A percentile compares a stretch with the other conserved stretches of the same genome.
Evolutionary conservation across 2,797 vertebrate genomes (phyloP).

Genomic region (Pagetopsis macropterus): DNA sequence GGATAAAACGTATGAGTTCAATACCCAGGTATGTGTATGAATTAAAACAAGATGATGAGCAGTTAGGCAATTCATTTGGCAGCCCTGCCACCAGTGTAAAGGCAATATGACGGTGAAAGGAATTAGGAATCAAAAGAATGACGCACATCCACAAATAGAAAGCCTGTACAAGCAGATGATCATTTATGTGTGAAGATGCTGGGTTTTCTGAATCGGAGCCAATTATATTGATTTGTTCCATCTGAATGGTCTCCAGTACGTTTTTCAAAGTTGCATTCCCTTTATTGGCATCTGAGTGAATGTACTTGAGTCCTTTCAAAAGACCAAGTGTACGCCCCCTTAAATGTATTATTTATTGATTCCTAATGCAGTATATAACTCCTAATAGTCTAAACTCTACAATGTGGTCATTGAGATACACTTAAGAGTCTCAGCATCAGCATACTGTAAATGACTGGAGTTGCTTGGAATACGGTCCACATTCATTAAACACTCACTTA

Average conservation of each 20-base stretch:
- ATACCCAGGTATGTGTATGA: no score
- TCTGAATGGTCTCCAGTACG: constrained; percentile 7
- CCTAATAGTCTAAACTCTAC: constrained; percentile 26
- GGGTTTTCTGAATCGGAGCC: constrained; percentile 15
- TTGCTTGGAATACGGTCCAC: constrained; percentile 5
- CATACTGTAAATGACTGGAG: background rate
- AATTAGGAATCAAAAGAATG: constrained; percentile 23
- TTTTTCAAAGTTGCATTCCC: constrained; percentile 14
- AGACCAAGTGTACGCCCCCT: constrained; percentile 2
- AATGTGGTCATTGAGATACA: constrained; percentile 28
- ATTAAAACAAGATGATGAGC: no score
- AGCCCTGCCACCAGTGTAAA: no score
- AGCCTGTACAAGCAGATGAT: constrained; percentile 11
- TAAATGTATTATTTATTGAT: constrained; percentile 47
- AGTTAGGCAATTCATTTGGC: no score
- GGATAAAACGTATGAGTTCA: background rate
- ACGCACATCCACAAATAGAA: constrained; percentile 22
- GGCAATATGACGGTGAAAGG: background rate
- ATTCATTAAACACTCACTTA: constrained; percentile 10
- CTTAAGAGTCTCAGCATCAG: constrained; percentile 20
- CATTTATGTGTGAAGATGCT: constrained; percentile 11
- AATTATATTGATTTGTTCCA: constrained; percentile 26
- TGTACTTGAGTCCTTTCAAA: constrained; percentile 32
- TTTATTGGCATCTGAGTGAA: constrained; percentile 19
- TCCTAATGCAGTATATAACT: constrained; percentile 3